A percentile compares a stretch with the other conserved stretches of the same genome.
phyloP scores from a whole-genome alignment of 2,888 invertebrate genomes.

The Aphidius colemani region DNA sequence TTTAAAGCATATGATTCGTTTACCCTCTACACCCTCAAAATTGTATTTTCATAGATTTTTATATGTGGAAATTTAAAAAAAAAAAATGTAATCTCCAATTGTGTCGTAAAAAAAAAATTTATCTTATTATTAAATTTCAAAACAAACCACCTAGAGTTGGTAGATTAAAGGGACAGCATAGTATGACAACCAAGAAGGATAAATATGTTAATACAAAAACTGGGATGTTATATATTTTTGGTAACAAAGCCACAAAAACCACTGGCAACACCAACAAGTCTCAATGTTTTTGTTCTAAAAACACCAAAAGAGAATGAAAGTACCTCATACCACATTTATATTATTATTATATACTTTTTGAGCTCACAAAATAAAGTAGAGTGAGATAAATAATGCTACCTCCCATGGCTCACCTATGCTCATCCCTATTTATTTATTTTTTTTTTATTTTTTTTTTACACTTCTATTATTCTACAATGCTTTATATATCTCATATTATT shows the following conservation, averaged over 20 bases:
- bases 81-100: too few species aligned
- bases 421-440: background rate
- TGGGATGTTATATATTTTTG: slow-evolving; percentile 23
- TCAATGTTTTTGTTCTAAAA: slow-evolving; percentile 28
- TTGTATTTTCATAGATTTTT: slow-evolving; percentile 5
- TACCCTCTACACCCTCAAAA: too few species aligned
- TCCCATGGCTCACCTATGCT: slow-evolving; percentile 17
- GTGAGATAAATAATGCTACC: background rate
- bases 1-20: too few species aligned
- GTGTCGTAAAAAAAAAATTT: background rate
- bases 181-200: slow-evolving; percentile 2
- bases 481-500: slow-evolving; percentile 14
- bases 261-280: slow-evolving; percentile 6
- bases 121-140: background rate
- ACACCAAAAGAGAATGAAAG: background rate
- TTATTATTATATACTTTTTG: too few species aligned
- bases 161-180: slow-evolving; percentile 12
- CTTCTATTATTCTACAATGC: slow-evolving; percentile 17
- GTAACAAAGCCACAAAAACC: slow-evolving; percentile 27
- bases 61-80: background rate
- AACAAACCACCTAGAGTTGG: background rate
- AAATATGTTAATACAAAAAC: slow-evolving; percentile 7
- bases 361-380: too few species aligned
- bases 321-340: too few species aligned
- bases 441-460: background rate